These are phyloP conservation scores for Dicentrarchus labrax DNA, from an alignment of 2,113 vertebrate species.

Conservation along the genomic window DNA sequence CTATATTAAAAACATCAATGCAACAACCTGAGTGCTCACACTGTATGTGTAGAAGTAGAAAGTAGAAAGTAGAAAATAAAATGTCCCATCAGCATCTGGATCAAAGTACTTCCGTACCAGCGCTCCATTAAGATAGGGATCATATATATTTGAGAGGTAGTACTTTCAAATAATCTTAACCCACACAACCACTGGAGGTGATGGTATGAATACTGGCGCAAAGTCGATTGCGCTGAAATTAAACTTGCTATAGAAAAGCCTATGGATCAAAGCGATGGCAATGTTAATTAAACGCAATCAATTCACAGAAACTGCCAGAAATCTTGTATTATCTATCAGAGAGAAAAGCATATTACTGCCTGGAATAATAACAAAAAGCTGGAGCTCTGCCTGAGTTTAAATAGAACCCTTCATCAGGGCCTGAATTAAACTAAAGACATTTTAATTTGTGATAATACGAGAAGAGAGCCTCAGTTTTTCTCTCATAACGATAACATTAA, in stretches of 20 bases:
- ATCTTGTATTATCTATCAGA: slow-evolving; percentile 43
- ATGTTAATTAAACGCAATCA: slow-evolving; percentile 54
- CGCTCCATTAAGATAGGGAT: background rate
- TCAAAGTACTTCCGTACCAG: too few species aligned
- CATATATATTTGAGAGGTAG: background rate
- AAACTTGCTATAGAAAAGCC: background rate
- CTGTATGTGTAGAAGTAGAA: too few species aligned
- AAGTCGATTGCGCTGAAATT: background rate
- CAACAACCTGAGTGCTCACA: too few species aligned
- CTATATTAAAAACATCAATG: too few species aligned
- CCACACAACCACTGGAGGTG: background rate
- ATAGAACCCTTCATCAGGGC: slow-evolving; percentile 41
- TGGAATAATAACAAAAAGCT: slow-evolving; percentile 51
- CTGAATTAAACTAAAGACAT: slow-evolving; percentile 61
- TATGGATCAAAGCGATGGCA: background rate
- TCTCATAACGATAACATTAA: slow-evolving; percentile 36
- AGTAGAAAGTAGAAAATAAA: too few species aligned
- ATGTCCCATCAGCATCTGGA: too few species aligned
- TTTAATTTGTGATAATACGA: slow-evolving; percentile 64
- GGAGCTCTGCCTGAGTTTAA: slow-evolving; percentile 26
- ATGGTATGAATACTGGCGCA: background rate
- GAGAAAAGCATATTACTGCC: slow-evolving; percentile 26
- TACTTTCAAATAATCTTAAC: background rate
- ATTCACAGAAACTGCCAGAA: slow-evolving; percentile 44
- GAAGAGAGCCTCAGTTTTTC: background rate